Base-by-base conservation (phyloP, 2,888 invertebrate genomes). In the Alentia gelatinosa region DNA sequence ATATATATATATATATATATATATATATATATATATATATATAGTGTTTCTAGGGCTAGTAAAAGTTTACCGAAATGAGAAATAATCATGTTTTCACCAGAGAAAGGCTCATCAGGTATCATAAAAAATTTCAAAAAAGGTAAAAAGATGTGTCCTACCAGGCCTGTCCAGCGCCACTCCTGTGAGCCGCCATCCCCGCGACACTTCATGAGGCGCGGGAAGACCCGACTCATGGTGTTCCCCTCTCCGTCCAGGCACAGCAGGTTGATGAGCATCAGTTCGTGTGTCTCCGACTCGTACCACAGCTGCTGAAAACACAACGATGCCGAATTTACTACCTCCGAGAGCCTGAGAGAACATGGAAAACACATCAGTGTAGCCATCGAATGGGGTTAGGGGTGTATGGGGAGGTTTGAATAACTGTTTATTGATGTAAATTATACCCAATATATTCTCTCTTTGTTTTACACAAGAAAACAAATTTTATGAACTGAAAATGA, bases 121-220 rank as follows among this genome's bases (percentile, higher is more conserved):
- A 56, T 56, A 3, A 56, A 56, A 56, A 47, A 7, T 47, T 47
- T 7, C 7, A 47, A 7, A 47, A 12, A 7, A 47, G 9, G 19
- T 47, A 47, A 47, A 47, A 47, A 19, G 7, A 19, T 47, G 19
- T 4, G 56, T 56, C 92, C 91, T 96, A 98, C 98, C 94, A 97
- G 96, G 92, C 97, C 97, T 92, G 97, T 97, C 95, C 98, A 98
- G 90, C 97, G 97, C 99, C 99, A 99, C 94, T 98, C 98, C 96
- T 99, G 99, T 93, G 98, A 97, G 0, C 98, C 98, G 19, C 98
- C 98, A 97, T 98, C 97, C 95, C 98, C 98, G 94, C 99, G 99
- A 95, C 99, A 99, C 96, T 99, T 99, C 93, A 98, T 97, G 15
- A 99, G 96, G 91, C 97, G 97, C 0, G 98, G 98, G 86, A 97